Percentiles rank a stretch among this genome's conserved stretches.
These are phyloP conservation scores for Standfussiana lucernea DNA, from an alignment of 2,888 invertebrate species.

Conservation along the genomic window DNA sequence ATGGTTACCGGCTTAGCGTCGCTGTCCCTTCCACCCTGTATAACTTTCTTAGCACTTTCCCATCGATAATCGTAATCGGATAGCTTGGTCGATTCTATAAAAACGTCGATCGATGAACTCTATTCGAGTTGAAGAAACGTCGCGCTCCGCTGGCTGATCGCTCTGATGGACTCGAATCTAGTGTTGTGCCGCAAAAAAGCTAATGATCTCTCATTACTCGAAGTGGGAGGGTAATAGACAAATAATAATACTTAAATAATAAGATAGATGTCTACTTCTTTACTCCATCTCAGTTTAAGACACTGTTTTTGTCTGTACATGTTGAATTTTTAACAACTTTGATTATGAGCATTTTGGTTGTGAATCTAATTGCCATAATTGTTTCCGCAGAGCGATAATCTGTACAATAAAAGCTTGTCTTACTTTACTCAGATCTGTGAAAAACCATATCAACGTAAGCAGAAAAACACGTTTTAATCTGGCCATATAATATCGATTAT, in stretches of 20 bases:
- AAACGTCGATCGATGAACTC: slow-evolving; percentile 86
- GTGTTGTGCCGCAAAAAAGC: slow-evolving; percentile 58
- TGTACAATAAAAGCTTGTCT: neutral
- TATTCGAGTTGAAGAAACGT: slow-evolving; percentile 87
- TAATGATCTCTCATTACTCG: slow-evolving; percentile 60
- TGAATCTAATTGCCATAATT: neutral
- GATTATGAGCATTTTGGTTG: neutral
- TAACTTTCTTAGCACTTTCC: slow-evolving; percentile 83
- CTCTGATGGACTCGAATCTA: slow-evolving; percentile 61
- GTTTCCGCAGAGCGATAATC: neutral
- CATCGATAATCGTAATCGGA: slow-evolving; percentile 81
- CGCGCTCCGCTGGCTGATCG: slow-evolving; percentile 83
- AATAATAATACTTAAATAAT: slow-evolving; percentile 40
- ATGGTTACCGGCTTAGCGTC: no score
- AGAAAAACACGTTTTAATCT: neutral
- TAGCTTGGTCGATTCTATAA: slow-evolving; percentile 74
- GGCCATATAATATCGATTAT: slow-evolving; percentile 7
- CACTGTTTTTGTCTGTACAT: neutral
- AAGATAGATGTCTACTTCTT: neutral
- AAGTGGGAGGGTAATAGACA: slow-evolving; percentile 45
- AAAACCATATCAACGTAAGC: slow-evolving; percentile 5
- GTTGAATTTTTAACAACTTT: neutral
- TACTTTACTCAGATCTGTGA: neutral
- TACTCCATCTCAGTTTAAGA: neutral
- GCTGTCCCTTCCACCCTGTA: no score